Base-by-base conservation (phyloP, 2,797 vertebrate species). In the Sebastes diaconus region DNA sequence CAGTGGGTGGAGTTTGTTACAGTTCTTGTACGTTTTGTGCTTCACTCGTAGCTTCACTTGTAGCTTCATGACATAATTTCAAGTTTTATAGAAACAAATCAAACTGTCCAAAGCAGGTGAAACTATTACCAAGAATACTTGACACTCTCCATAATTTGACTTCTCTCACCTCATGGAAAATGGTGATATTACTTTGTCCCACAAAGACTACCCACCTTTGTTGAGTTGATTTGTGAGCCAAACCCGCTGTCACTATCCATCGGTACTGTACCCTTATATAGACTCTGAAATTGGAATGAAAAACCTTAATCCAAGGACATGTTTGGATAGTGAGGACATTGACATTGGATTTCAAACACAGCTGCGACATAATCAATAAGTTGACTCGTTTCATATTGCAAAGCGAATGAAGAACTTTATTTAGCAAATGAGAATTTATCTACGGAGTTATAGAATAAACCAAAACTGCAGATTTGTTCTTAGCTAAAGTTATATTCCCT, bases 261-360 rank as follows among this genome's bases (percentile, higher is more conserved):
- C 6, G 6, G 25, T 24, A 14, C 0, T 32, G 0, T 32, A 0
- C 0, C 1, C 32, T 32, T 32, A 32, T 32, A 3, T 3, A 0
- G 8, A 18, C 7, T 2, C 68, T 66, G 57, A 20, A 73, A 66
- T 60, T 46, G 3, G 8, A 27, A 32, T 64, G 25, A 29, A n/a
- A 27, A n/a, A 60, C 20, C 39, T 55, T 67, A 55, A 77, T 30
- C 11, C 13, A 73, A 61, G 57, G 25, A 29, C 14, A 42, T 30
- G 34, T 80, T 69, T 70, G 2, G 27, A 36, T 18, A 59, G 20
- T 24, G 12, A 76, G 14, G 14, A 50, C 50, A 34, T 12, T 52
- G 65, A 52, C 50, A 27, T 16, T 54, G 27, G 11, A 60, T 54
- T 60, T 61, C 14, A 74, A 74, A 63, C 36, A 72, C 11, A 61